These are phyloP conservation scores for Idaea aversata DNA, from an alignment of 2,888 invertebrate genomes.

Conservation along the genomic window DNA sequence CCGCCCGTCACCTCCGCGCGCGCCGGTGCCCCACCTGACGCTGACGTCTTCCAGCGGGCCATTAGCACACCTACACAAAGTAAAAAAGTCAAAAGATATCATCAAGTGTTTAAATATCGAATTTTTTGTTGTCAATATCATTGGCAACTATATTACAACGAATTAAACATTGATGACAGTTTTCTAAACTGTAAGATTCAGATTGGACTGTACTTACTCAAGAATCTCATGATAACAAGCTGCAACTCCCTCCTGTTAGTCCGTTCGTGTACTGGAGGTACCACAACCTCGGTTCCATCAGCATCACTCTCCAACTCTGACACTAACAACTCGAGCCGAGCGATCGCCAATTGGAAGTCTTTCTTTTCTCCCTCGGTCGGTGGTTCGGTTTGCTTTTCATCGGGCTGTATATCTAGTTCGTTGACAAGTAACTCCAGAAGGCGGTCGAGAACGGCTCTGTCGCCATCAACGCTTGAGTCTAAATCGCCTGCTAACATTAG, in stretches of 20 bases:
- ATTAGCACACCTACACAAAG: slow-evolving; percentile 84
- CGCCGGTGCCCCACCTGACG: slow-evolving; percentile 38
- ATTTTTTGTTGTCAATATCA: too few relatives aligned
- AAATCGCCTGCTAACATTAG: slow-evolving; percentile 94
- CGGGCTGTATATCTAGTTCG: slow-evolving; percentile 84
- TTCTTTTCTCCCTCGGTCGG: slow-evolving; percentile 45
- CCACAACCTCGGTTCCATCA: slow-evolving; percentile 37
- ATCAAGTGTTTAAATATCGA: too few relatives aligned
- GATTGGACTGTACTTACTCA: slow-evolving; percentile 81
- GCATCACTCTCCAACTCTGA: slow-evolving; percentile 84
- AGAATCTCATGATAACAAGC: slow-evolving; percentile 91
- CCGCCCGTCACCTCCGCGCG: slow-evolving; percentile 44
- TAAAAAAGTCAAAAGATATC: too few relatives aligned
- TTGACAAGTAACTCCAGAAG: slow-evolving; percentile 86
- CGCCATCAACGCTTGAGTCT: slow-evolving; percentile 90
- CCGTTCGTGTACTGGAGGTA: slow-evolving; percentile 81
- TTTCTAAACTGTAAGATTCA: too few relatives aligned
- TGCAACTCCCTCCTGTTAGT: slow-evolving; percentile 91
- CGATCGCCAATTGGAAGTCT: slow-evolving; percentile 93
- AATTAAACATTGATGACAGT: too few relatives aligned
- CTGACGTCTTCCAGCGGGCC: slow-evolving; percentile 84
- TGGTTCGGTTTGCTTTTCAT: slow-evolving; percentile 54
- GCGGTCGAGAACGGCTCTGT: slow-evolving; percentile 87
- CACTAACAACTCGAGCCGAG: slow-evolving; percentile 88
- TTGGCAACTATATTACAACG: too few relatives aligned